Conservation (phyloP, 1,140 invertebrate genomes). For the Drosophila aff. region DNA sequence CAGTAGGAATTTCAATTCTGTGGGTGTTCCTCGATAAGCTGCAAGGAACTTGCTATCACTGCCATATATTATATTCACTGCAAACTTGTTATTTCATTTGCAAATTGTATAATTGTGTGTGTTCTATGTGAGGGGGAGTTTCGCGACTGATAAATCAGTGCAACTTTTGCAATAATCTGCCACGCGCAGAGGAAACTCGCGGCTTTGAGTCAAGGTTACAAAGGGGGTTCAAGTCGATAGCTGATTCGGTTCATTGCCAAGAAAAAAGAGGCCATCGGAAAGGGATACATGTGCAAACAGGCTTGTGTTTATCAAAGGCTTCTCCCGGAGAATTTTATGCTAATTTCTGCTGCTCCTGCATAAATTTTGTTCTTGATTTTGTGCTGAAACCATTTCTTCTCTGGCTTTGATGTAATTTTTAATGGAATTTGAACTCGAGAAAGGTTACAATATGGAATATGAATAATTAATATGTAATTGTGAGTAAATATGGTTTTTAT, state of each 20-base stretch:
- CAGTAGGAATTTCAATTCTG: slow-evolving; percentile 2
- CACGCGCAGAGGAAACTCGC: slow-evolving; percentile 11
- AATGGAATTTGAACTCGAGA: slow-evolving; percentile 7
- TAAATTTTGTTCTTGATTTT: slow-evolving; percentile 33
- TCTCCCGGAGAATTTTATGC: slow-evolving; percentile 23
- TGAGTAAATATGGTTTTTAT: background rate
- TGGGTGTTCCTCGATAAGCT: slow-evolving; percentile 11
- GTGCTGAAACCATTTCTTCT: slow-evolving; percentile 20
- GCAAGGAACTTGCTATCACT: slow-evolving; percentile 11
- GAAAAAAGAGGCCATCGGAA: background rate
- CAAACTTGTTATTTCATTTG: slow-evolving; percentile 27
- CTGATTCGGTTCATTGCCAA: slow-evolving; percentile 23
- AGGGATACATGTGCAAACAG: slow-evolving; percentile 24
- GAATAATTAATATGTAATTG: slow-evolving; percentile 16
- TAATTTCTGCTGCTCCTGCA: slow-evolving; percentile 23
- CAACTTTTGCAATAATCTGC: slow-evolving; percentile 45
- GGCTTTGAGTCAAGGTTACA: slow-evolving; percentile 28
- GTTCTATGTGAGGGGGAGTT: slow-evolving; percentile 13
- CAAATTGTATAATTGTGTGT: slow-evolving; percentile 27
- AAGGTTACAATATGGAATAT: slow-evolving; percentile 1
- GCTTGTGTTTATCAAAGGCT: slow-evolving; percentile 23
- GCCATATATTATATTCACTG: slow-evolving; percentile 13
- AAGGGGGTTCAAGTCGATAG: slow-evolving; percentile 21
- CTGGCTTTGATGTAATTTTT: slow-evolving; percentile 34
- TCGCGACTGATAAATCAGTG: slow-evolving; percentile 22